Evolutionary conservation across 2,888 invertebrate genomes (phyloP).

Genomic region (Netelia inedita): DNA sequence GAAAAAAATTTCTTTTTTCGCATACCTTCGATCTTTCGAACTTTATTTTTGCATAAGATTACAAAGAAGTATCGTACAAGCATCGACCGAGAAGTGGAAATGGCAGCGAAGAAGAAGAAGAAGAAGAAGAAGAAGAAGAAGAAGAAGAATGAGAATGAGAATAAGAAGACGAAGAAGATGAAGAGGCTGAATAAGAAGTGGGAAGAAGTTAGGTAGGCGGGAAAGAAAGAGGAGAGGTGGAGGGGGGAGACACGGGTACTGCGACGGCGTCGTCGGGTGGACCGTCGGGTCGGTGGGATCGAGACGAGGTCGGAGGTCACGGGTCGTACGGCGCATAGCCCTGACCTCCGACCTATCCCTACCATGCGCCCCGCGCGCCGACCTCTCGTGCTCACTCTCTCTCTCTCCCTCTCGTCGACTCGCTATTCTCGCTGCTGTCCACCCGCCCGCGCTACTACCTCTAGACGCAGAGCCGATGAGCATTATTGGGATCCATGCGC

Average conservation of each 20-base stretch:
- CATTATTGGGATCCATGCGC: constrained; percentile 67
- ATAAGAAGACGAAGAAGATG: constrained; percentile 55
- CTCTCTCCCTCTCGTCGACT: constrained; percentile 60
- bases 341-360: constrained; percentile 82
- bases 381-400: constrained; percentile 57
- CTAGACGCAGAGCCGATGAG: constrained; percentile 57
- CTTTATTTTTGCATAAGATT: neutral
- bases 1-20: too few species aligned
- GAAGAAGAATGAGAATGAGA: constrained; percentile 51
- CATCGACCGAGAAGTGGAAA: neutral
- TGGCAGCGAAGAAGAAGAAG: constrained; percentile 59
- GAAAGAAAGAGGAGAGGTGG: constrained; percentile 26
- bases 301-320: constrained; percentile 81
- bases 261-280: constrained; percentile 73
- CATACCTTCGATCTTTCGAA: neutral
- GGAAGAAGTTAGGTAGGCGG: constrained; percentile 62
- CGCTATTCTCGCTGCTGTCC: constrained; percentile 43
- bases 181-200: constrained; percentile 69
- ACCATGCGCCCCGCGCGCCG: constrained; percentile 61
- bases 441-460: constrained; percentile 67
- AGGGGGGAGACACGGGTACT: constrained; percentile 30
- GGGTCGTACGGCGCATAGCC: constrained; percentile 83
- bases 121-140: constrained; percentile 49
- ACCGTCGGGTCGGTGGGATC: constrained; percentile 80
- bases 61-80: neutral